Evolutionary conservation across 2,888 invertebrate species (phyloP).

Genomic region (Diaprepes abbreviatus): DNA sequence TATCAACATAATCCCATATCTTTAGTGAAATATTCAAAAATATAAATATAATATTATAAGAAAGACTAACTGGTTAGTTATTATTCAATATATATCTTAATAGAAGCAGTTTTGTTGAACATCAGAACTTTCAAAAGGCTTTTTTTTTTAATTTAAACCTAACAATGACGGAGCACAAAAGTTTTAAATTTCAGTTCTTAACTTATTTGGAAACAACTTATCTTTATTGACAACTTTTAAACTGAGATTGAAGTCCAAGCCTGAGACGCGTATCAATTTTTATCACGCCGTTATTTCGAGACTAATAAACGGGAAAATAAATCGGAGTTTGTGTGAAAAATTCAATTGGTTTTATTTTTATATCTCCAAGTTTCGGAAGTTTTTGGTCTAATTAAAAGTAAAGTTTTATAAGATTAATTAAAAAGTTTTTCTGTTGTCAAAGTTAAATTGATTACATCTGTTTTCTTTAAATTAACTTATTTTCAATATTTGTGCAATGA

Average conservation of each 20-base stretch:
- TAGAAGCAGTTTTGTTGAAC: no score
- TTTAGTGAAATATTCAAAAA: no score
- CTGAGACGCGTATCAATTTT: conserved; percentile 36
- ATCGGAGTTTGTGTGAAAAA: conserved; percentile 8
- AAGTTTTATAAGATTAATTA: not conserved
- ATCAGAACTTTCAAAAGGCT: no score
- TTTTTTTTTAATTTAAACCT: conserved; percentile 3
- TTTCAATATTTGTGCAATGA: no score
- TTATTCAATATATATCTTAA: no score
- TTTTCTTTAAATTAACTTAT: no score
- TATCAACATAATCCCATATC: no score
- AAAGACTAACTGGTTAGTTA: no score
- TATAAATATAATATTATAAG: no score
- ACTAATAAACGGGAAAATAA: conserved; percentile 20
- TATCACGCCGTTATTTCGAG: conserved; percentile 9
- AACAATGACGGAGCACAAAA: conserved; percentile 10
- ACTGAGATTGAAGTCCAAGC: conserved; percentile 30
- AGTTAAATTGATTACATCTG: not conserved
- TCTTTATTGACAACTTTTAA: conserved; percentile 34
- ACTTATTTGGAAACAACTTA: conserved; percentile 17
- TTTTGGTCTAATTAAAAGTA: conserved; percentile 13
- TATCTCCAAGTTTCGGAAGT: not conserved
- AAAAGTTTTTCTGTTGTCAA: not conserved
- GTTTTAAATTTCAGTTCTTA: conserved; percentile 6
- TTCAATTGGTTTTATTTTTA: conserved; percentile 1